These are phyloP conservation scores for Dendroctonus valens DNA, from an alignment of 1,140 invertebrate species.

Conservation along the genomic window DNA sequence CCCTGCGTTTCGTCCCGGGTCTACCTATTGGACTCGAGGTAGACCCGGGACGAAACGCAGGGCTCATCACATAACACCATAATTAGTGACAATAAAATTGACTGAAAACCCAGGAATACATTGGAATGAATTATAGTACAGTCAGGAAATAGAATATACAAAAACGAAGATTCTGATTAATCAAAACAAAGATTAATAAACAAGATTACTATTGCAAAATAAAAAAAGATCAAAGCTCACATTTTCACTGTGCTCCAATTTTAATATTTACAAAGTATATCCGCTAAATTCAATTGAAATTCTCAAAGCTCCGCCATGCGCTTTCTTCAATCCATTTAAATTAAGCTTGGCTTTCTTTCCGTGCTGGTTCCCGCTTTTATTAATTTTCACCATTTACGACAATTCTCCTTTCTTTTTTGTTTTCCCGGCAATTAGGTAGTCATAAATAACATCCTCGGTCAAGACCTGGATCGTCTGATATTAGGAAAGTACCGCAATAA, in stretches of 20 bases:
- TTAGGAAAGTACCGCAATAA: constrained; percentile 44
- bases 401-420: constrained; percentile 32
- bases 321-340: constrained; percentile 25
- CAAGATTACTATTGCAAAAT: neutral
- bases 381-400: constrained; percentile 25
- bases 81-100: too few relatives aligned
- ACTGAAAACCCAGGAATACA: too few relatives aligned
- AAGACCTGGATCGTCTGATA: constrained; percentile 35
- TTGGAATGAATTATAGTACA: too few relatives aligned
- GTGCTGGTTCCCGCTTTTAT: constrained; percentile 14
- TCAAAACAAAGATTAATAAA: constrained; percentile 10
- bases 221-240: constrained; percentile 23
- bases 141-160: too few relatives aligned
- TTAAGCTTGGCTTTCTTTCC: constrained; percentile 21
- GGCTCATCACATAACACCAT: too few relatives aligned
- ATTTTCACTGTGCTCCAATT: constrained; percentile 9
- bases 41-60: too few relatives aligned
- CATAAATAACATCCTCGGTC: constrained; percentile 33
- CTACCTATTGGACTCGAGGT: too few relatives aligned
- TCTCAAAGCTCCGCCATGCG: constrained; percentile 4
- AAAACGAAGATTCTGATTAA: too few relatives aligned
- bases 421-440: constrained; percentile 41
- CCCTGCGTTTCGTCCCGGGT: too few relatives aligned
- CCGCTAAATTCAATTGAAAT: constrained; percentile 15
- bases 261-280: constrained; percentile 25